Evolutionary conservation across 1,140 invertebrate species (phyloP), one percentile per base, ranked within the genome.

Genomic region (Asbolus verrucosus): DNA sequence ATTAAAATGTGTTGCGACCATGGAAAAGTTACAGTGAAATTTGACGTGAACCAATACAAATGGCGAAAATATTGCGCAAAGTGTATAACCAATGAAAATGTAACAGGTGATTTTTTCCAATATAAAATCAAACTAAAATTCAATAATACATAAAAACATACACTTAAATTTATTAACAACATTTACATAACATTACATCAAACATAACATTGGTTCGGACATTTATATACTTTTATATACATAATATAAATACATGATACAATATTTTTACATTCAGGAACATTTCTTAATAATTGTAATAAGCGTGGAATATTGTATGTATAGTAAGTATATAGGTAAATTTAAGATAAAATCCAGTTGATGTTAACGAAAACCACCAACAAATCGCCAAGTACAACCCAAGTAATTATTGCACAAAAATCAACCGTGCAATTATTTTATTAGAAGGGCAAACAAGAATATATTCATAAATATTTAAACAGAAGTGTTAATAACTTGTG

Each of bases 271-370:
- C 71, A 73, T 69, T 76, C 71, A 76, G 75, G 75, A 76, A 76
- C 75, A 76, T 76, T 75, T 71, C 74, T 75, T 68, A 72, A 61
- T 69, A 68, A 60, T 67, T 61, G 46, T 74, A 76, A 74, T 76
- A 76, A 76, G 75, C 75, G 75, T 76, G 75, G 71, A 76, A 76
- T 73, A 73, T 74, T 67, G 61, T 41, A 63, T 63, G 24, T 27
- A 43, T 43, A 65, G 27, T 65, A 63, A 27, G 8, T 27, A 3
- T 19, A 27, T 65, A n/a, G 4, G 15, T n/a, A n/a, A n/a, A n/a
- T n/a, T n/a, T 24, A n/a, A 54, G 46, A 54, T 21, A 14, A n/a
- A 54, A 19, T 54, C 21, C 46, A 19, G 21, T 24, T 54, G 27
- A 54, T 27, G 19, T 13, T 24, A 54, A 54, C 46, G 14, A 21